Evolutionary conservation across 1,140 invertebrate genomes (phyloP).

Genomic region (Pseudomyrmex dendroicus): DNA sequence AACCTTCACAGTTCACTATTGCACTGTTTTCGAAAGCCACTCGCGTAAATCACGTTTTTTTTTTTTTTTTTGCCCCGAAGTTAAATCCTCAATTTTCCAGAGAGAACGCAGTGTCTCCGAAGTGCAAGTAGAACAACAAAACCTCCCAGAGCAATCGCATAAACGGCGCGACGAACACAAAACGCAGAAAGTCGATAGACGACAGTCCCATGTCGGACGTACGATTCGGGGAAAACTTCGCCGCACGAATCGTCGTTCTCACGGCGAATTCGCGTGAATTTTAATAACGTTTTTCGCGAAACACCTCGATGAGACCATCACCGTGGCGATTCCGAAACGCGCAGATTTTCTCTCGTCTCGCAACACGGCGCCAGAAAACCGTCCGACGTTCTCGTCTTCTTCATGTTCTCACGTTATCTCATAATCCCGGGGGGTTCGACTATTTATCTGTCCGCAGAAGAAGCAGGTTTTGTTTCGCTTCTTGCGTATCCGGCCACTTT

Average conservation of each 20-base stretch:
- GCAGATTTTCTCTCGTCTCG: slow-evolving; percentile 19
- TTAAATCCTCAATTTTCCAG: too few species aligned
- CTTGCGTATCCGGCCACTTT: not conserved
- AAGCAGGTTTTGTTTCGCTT: too few species aligned
- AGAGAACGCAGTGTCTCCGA: too few species aligned
- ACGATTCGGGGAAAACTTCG: too few species aligned
- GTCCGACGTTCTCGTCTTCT: slow-evolving; percentile 37
- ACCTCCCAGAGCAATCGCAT: not conserved
- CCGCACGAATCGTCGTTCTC: not conserved
- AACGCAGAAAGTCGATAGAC: too few species aligned
- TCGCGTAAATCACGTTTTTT: not conserved
- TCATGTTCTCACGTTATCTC: slow-evolving; percentile 39
- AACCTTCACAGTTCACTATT: slow-evolving; percentile 23
- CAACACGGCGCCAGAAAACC: slow-evolving; percentile 20
- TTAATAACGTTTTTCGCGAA: not conserved
- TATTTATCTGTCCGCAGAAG: too few species aligned
- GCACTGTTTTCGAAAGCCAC: slow-evolving; percentile 16
- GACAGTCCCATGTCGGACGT: too few species aligned
- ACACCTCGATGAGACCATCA: slow-evolving; percentile 18
- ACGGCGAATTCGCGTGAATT: not conserved
- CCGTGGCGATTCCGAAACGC: slow-evolving; percentile 17
- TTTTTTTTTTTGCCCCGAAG: too few species aligned
- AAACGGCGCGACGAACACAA: too few species aligned
- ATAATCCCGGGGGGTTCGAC: not conserved
- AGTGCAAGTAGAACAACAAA: not conserved